Conservation (phyloP, 2,113 vertebrate genomes). For the Phrynosoma platyrhinos region DNA sequence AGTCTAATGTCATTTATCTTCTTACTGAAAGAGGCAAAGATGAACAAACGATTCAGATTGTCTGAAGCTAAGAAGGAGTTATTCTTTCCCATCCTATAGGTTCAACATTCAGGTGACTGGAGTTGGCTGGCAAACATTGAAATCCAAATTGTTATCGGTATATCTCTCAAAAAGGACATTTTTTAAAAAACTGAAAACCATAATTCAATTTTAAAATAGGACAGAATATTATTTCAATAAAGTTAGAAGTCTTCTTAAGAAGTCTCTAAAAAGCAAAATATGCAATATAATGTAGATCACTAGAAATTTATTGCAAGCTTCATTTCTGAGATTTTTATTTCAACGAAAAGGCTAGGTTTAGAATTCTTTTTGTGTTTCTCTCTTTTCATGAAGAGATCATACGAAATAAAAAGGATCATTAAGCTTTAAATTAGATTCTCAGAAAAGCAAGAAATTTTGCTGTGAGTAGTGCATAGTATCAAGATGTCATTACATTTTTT, state of each 20-base stretch:
- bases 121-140: constrained; percentile 59
- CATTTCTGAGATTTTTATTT: constrained; percentile 49
- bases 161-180: constrained; percentile 46
- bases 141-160: constrained; percentile 57
- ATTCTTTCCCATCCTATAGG: background rate
- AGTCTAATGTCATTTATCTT: background rate
- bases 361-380: constrained; percentile 1
- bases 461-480: constrained; percentile 27
- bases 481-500: constrained; percentile 10
- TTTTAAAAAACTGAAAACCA: constrained; percentile 28
- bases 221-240: constrained; percentile 62
- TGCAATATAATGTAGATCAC: constrained; percentile 60
- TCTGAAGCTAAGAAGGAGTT: constrained; percentile 20
- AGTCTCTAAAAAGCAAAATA: constrained; percentile 58
- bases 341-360: constrained; percentile 51
- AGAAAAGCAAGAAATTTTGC: constrained; percentile 47
- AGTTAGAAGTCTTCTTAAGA: constrained; percentile 60
- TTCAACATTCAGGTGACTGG: constrained; percentile 22
- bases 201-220: constrained; percentile 43
- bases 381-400: background rate
- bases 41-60: constrained; percentile 9
- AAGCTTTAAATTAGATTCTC: constrained; percentile 31
- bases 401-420: constrained; percentile 39
- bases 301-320: constrained; percentile 59
- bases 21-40: background rate